Evolutionary conservation across 2,113 vertebrate species (phyloP), one percentile per base, ranked within the genome.

Genomic region (human): DNA sequence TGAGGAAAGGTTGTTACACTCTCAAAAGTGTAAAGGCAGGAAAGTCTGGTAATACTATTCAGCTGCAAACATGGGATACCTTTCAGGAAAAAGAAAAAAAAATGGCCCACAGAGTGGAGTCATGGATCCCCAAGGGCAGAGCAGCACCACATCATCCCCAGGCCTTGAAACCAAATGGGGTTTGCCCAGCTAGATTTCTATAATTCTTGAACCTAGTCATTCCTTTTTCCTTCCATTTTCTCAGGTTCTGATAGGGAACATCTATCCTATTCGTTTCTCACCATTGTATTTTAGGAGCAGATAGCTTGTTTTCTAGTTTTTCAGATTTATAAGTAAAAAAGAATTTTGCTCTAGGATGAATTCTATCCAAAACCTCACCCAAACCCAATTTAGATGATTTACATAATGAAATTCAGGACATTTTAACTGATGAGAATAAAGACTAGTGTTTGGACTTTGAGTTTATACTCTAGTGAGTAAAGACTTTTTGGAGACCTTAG

Each of bases 41-140:
- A 59, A 68, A n/a, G 32, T 73, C 59, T 87, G 64, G 22, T 52
- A 8, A 83, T 68, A 45, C 1, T 22, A 16, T 10, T 40, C 20
- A 45, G 23, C 18, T 52, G 13, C 16, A 89, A 85, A 76, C 5
- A 55, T 0, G 0, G 55, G n/a, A 13, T 83, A 3, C 17, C 12
- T 76, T 43, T 70, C n/a, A 43, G 17, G n/a, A 61, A 68, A 61
- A 68, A 85, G 5, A 17, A 52, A 43, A 52, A 43, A 61, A 30
- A 17, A 2, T 1, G 13, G 10, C 8, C 52, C 4, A 30, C 2
- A 50, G 25, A 78, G 8, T 55, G 4, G 1, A 35, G 32, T 13
- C 48, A 2, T 10, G 22, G 23, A 25, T 0, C 50, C 50, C 35
- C 1, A 32, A 25, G 7, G 3, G 3, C n/a, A 78, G 35, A 55